phyloP scores from a whole-genome alignment of 2,797 vertebrate genomes.

The Girardinus metallicus region DNA sequence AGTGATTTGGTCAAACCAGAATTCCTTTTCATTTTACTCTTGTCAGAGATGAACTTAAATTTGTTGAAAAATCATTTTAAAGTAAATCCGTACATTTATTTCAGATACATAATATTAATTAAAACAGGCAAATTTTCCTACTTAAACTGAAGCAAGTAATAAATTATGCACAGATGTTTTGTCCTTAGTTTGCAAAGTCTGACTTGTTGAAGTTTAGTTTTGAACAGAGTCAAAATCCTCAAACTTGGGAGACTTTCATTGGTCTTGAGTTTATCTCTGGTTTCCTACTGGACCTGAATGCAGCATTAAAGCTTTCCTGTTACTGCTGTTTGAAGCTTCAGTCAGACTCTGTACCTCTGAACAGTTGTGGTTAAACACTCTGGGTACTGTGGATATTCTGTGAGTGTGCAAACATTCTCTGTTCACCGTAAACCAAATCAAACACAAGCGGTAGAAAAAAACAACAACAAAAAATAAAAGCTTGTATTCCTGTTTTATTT shows the following conservation, averaged over 20 bases:
- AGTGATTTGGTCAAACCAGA: background rate
- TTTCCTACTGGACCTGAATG: slow-evolving; percentile 17
- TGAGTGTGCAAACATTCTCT: background rate
- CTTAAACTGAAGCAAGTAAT: background rate
- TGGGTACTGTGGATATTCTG: background rate
- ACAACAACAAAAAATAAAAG: too few species aligned
- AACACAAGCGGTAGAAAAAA: background rate
- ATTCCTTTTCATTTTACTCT: background rate
- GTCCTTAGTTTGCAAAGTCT: background rate
- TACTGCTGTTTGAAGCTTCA: background rate
- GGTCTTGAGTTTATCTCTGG: background rate
- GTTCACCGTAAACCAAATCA: background rate
- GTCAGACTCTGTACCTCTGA: background rate
- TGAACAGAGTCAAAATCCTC: background rate
- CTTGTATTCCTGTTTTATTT: slow-evolving; percentile 6
- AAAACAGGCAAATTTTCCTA: background rate
- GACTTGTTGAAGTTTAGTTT: background rate
- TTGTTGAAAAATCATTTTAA: background rate
- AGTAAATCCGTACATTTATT: background rate
- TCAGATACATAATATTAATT: background rate
- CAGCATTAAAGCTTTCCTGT: background rate
- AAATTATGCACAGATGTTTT: background rate
- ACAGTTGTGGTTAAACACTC: background rate
- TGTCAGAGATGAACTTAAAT: background rate
- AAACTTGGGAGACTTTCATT: background rate